A percentile compares a stretch with the other conserved stretches of the same genome.
These are phyloP conservation scores for Pyralis farinalis DNA, from an alignment of 2,888 invertebrate species.

Conservation along the genomic window DNA sequence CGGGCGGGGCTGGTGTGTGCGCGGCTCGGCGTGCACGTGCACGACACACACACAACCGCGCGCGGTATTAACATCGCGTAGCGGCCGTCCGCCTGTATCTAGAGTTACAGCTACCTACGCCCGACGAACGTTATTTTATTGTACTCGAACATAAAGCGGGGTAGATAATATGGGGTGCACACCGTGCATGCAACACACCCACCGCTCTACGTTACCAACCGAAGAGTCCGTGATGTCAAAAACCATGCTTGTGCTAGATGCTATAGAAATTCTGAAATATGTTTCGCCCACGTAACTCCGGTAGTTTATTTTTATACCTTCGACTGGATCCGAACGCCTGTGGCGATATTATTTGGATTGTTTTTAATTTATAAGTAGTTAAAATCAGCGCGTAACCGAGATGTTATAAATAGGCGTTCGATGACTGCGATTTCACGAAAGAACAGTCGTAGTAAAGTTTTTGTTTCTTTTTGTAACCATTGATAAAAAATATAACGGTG, in stretches of 20 bases:
- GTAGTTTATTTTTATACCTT: constrained; percentile 3
- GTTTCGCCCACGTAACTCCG: constrained; percentile 1
- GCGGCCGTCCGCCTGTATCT: constrained; percentile 63
- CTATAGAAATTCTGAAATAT: constrained; percentile 5
- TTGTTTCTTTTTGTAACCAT: constrained; percentile 57
- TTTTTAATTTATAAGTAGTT: background rate
- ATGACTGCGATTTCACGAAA: constrained; percentile 43
- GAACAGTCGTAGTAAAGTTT: constrained; percentile 47
- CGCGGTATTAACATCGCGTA: constrained; percentile 62
- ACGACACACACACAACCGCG: constrained; percentile 50
- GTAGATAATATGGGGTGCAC: constrained; percentile 61
- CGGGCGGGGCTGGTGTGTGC: constrained; percentile 24
- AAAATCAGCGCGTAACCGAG: background rate
- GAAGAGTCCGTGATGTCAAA: background rate
- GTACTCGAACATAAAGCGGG: constrained; percentile 56
- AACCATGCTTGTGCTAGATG: background rate
- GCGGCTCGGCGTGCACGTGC: constrained; percentile 43
- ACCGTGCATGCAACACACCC: background rate
- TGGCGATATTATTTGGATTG: background rate
- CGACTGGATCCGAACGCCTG: background rate
- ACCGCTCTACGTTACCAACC: background rate
- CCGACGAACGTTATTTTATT: constrained; percentile 47
- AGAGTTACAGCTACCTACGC: constrained; percentile 66
- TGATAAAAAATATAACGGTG: constrained; percentile 49
- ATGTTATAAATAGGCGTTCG: constrained; percentile 25